Conservation (phyloP, 2,113 vertebrate species). For the Heliornis fulica region DNA sequence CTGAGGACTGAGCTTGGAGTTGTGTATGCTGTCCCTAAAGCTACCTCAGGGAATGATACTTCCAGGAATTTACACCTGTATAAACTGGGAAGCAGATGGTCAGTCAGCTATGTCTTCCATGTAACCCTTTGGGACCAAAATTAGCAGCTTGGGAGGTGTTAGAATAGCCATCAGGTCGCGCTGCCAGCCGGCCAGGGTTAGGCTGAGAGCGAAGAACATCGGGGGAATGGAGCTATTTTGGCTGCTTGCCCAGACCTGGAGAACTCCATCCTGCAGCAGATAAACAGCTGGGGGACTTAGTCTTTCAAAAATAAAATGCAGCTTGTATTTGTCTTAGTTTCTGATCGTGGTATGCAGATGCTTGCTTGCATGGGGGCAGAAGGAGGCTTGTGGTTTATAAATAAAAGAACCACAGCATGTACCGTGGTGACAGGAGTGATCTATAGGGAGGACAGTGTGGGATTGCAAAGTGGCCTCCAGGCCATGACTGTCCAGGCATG, state of each 20-base stretch:
- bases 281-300: not conserved
- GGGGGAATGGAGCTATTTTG: not conserved
- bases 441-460: not conserved
- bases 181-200: not conserved
- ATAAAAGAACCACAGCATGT: not conserved
- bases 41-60: not conserved
- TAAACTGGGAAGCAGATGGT: not conserved
- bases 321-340: not conserved
- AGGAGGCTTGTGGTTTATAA: not conserved
- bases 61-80: not conserved
- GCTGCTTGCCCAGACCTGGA: not conserved
- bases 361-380: not conserved
- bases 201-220: not conserved
- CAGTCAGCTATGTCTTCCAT: not conserved
- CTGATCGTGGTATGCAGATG: not conserved
- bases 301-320: not conserved
- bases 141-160: not conserved
- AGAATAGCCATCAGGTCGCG: not conserved
- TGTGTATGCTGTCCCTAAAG: not conserved
- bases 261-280: not conserved
- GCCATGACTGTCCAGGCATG: accelerated
- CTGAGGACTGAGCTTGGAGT: not conserved
- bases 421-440: not conserved
- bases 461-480: not conserved
- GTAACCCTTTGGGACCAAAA: not conserved